Base-by-base conservation (phyloP, 2,113 vertebrate species). In the Oxyura jamaicensis region DNA sequence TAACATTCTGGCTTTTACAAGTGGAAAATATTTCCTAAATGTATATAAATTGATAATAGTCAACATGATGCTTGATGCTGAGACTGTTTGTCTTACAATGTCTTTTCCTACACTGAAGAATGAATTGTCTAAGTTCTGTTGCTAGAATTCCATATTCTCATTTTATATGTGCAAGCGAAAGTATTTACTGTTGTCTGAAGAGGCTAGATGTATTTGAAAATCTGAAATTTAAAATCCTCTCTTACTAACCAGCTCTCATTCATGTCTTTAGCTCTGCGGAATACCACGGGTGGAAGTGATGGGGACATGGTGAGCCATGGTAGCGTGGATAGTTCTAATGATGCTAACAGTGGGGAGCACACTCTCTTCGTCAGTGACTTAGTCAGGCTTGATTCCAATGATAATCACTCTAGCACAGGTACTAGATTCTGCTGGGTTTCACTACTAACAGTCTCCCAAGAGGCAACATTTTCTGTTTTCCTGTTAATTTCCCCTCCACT, bases 391-490 rank as follows among this genome's bases (percentile, higher is more conserved):
- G 98, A 98, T 83, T 96, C 98, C 89, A 86, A 97, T 96, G 98
- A 98, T 95, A 98, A 98, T 98, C 98, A 98, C 95, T 98, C 97
- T 96, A 98, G 97, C 84, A 97, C 98, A 99, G 99, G 99, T 99
- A 98, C 88, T 95, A 96, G 97, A 97, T 91, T 88, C 86, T 89
- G 90, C 60, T 96, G 91, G 60, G 91, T 95, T 97, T 96, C 73
- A 92, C 95, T 97, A 97, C 95, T 95, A 95, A 91, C 84, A 85
- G 35, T 86, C 50, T 48, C 58, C 18, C 13, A 71, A 81, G 97
- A 96, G n/a, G 72, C 68, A 94, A 69, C 80, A 59, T 89, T 67
- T 94, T 87, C 36, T 86, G 90, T 60, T 95, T 13, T 95, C 11
- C 36, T 93, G 33, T 78, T 96, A 86, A 81, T 93, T 53, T 88